Conservation (phyloP, 1,140 invertebrate species). For the Drosophila albomicans region DNA sequence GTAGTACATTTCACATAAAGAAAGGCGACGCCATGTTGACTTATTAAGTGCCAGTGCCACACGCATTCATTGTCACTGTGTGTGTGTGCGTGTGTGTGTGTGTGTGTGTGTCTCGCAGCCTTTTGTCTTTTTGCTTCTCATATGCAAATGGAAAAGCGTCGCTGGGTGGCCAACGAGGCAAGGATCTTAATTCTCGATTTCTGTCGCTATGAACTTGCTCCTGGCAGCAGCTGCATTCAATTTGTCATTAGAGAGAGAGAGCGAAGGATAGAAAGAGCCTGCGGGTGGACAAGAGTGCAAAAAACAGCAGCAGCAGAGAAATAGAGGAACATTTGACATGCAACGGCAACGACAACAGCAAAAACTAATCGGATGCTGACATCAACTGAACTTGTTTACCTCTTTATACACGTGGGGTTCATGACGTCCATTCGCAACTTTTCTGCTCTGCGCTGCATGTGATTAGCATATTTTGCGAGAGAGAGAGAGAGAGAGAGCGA, state of each 20-base stretch:
- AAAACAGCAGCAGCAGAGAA: not conserved
- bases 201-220: slow-evolving; percentile 15
- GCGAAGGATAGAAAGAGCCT: not conserved
- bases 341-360: not conserved
- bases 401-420: not conserved
- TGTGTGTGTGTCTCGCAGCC: slow-evolving; percentile 32
- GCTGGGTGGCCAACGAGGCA: slow-evolving; percentile 30
- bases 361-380: slow-evolving; percentile 7
- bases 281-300: not conserved
- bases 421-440: not conserved
- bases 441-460: not conserved
- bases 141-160: slow-evolving; percentile 60
- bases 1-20: slow-evolving; percentile 45
- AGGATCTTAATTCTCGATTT: slow-evolving; percentile 31
- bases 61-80: slow-evolving; percentile 6
- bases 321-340: not conserved
- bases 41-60: slow-evolving; percentile 64
- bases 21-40: slow-evolving; percentile 50
- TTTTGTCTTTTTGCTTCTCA: slow-evolving; percentile 49
- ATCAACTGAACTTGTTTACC: not conserved
- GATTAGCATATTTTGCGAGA: not conserved
- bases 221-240: slow-evolving; percentile 60
- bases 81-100: not conserved
- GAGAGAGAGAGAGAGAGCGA: not conserved
- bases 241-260: slow-evolving; percentile 46